phyloP scores from a whole-genome alignment of 2,113 vertebrate genomes.

The Psettodes erumei region DNA sequence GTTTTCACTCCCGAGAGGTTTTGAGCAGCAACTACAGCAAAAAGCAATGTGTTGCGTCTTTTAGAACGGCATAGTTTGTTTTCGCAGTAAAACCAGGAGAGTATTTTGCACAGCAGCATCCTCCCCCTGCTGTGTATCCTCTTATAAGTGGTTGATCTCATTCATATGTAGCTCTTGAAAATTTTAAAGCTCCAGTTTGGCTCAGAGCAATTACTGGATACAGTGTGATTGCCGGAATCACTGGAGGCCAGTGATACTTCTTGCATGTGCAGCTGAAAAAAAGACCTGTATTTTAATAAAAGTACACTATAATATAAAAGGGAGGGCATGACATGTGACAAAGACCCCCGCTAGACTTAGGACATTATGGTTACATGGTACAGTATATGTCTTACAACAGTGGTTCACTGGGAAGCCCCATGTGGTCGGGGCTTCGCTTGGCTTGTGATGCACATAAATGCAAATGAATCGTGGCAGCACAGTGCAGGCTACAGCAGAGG shows the following conservation, averaged over 20 bases:
- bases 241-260: background rate
- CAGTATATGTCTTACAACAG: no score
- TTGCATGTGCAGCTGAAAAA: background rate
- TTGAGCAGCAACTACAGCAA: slow-evolving; percentile 1
- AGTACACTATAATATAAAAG: background rate
- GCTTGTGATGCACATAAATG: slow-evolving; percentile 48
- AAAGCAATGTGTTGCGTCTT: slow-evolving; percentile 24
- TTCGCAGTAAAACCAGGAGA: slow-evolving; percentile 16
- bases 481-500: slow-evolving; percentile 8
- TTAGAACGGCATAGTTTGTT: slow-evolving; percentile 28
- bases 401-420: slow-evolving; percentile 23
- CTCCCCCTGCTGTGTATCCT: background rate
- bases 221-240: background rate
- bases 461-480: slow-evolving; percentile 40
- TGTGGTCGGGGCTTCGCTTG: slow-evolving; percentile 29
- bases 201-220: slow-evolving; percentile 36
- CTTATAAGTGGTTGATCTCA: background rate
- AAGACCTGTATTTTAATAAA: background rate
- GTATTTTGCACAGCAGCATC: background rate
- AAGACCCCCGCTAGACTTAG: slow-evolving; percentile 14
- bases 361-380: slow-evolving; percentile 5
- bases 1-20: background rate
- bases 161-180: slow-evolving; percentile 9
- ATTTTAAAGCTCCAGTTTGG: slow-evolving; percentile 38
- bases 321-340: background rate